Percentiles rank a stretch among this genome's conserved stretches.
Conservation (phyloP, 1,140 invertebrate species). For the Mylabris phalerata region DNA sequence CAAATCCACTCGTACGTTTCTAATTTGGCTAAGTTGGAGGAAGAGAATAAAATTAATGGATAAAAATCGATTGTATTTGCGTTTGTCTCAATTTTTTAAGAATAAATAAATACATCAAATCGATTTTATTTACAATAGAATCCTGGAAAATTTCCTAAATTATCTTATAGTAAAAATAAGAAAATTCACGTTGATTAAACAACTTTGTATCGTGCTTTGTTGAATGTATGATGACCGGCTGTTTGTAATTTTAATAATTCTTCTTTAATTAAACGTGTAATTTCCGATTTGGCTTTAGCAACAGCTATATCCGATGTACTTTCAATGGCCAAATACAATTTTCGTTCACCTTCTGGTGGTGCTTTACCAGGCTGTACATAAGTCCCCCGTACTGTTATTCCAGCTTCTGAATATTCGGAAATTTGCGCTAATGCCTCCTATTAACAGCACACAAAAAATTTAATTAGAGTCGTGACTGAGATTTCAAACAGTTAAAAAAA, state of each 20-base stretch:
- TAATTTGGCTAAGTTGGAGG: no score
- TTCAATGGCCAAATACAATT: conserved; percentile 97
- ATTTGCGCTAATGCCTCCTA: conserved; percentile 96
- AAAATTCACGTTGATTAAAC: conserved; percentile 50
- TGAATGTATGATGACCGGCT: conserved; percentile 77
- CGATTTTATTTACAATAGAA: no score
- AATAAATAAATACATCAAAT: no score
- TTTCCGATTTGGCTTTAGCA: conserved; percentile 96
- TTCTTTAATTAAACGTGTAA: conserved; percentile 95
- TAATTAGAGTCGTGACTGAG: no score
- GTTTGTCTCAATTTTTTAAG: no score
- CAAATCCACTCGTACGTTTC: no score
- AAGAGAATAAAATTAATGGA: no score
- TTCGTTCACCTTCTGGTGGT: conserved; percentile 90
- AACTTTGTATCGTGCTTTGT: conserved; percentile 94
- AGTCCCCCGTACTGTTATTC: conserved; percentile 96
- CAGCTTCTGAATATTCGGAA: conserved; percentile 97
- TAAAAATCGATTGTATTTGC: no score
- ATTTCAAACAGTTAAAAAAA: no score
- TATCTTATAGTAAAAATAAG: neutral
- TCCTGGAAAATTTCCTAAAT: no score
- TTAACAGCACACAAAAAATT: conserved; percentile 21
- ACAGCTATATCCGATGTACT: conserved; percentile 95
- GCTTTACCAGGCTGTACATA: conserved; percentile 87
- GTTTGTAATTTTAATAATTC: conserved; percentile 90